Evolutionary conservation across 35 echinoderm and acorn worm species (phyloP), one percentile per base, ranked within the genome.

Genomic region (Ptychodera flava): DNA sequence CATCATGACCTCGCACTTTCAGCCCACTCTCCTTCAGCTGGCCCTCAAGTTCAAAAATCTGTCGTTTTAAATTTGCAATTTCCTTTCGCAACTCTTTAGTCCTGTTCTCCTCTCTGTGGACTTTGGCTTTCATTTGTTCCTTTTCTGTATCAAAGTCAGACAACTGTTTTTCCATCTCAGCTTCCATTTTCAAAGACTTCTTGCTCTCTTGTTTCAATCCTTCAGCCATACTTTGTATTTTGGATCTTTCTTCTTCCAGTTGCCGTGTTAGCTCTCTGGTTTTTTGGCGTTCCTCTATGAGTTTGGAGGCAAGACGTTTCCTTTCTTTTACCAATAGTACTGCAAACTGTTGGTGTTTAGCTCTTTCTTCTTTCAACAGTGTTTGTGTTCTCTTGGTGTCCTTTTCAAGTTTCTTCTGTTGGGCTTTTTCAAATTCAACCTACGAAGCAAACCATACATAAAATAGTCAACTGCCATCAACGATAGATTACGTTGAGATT

Each of bases 361-460:
- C 92, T 28, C 96, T 80, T 85, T 99, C 96, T 79, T 99, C 90
- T 22, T 92, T 85, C 32, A 99, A 35, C 30, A 89, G 79, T 28
- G 79, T 81, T 80, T 99, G 96, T 38, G 90, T 85, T 82, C 93
- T 78, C 86, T 99, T 99, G 31, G 87, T 94, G 80, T 99, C 96
- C 22, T 83, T 93, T 86, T 99, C 96, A 81, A 99, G 82, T 79
- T 99, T 99, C 86, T 94, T 94, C 85, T 99, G 96, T 81, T 99
- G 96, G 30, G 96, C 96, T 80, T 94, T 99, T 78, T 99, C 96
- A 94, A 99, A 99, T 29, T 99, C 96, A 36, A 99, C 86, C 96
- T 99, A 87, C 30, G 85, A 83, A 14, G 77, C 82, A 91, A 76
- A 64, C 28, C 93, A 86, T 27, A 81, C 16, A 85, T n/a, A n/a